Percentiles rank a stretch among this genome's conserved stretches.
phyloP scores from a whole-genome alignment of 2,888 invertebrate species.

The Hemithea aestivaria region DNA sequence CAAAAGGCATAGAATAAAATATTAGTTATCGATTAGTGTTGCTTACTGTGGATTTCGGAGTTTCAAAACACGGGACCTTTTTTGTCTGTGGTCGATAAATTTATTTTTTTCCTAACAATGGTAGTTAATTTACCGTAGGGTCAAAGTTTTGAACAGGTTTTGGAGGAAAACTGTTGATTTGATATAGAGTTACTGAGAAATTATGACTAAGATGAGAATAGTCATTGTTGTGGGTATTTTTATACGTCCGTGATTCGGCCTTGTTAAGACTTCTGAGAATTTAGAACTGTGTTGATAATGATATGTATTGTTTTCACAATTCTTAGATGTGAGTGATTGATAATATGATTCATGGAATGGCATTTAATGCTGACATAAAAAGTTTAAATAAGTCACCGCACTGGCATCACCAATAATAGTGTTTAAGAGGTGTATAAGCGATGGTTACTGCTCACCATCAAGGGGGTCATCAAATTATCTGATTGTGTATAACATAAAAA shows the following conservation, averaged over 20 bases:
- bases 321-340: too few relatives aligned
- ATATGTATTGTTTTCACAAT: conserved; percentile 1
- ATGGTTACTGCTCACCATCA: too few relatives aligned
- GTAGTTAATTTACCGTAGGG: conserved; percentile 28
- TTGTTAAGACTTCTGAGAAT: conserved; percentile 20
- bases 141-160: conserved; percentile 24
- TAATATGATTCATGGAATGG: too few relatives aligned
- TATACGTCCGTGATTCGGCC: conserved; percentile 23
- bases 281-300: neutral
- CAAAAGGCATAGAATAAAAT: conserved; percentile 33
- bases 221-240: conserved; percentile 38
- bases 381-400: too few relatives aligned
- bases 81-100: conserved; percentile 7
- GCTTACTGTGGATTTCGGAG: conserved; percentile 43
- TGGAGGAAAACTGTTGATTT: conserved; percentile 38
- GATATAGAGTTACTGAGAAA: conserved; percentile 35
- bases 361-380: too few relatives aligned
- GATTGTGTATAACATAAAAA: too few relatives aligned
- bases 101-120: conserved; percentile 29
- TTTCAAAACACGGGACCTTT: conserved; percentile 15
- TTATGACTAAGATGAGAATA: conserved; percentile 36
- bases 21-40: conserved; percentile 46
- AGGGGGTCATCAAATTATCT: too few relatives aligned
- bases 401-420: too few relatives aligned
- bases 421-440: too few relatives aligned